Conservation (phyloP, 2,797 vertebrate species). For the Sternarchorhynchus goeldii region DNA sequence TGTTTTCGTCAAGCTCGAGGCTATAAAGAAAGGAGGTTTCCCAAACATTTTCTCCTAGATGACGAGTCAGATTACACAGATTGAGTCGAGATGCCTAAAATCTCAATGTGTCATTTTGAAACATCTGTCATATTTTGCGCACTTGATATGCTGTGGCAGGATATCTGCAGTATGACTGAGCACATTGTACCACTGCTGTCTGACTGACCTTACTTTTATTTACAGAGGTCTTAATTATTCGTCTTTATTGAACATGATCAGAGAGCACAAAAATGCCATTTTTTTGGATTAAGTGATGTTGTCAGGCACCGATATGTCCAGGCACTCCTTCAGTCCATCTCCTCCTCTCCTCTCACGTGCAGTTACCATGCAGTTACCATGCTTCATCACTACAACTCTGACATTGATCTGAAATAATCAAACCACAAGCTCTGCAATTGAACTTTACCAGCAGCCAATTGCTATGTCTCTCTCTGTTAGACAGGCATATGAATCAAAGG, state of each 20-base stretch:
- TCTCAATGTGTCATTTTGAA: not conserved
- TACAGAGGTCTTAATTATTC: constrained; percentile 44
- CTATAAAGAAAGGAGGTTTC: constrained; percentile 5
- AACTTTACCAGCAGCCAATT: constrained; percentile 42
- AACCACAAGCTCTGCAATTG: constrained; percentile 31
- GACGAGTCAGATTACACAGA: too few relatives aligned
- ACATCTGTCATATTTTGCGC: constrained; percentile 11
- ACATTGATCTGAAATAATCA: constrained; percentile 58
- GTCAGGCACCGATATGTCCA: constrained; percentile 58
- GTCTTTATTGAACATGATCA: constrained; percentile 53
- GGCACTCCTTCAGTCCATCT: constrained; percentile 48
- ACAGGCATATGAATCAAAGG: not conserved
- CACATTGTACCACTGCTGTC: constrained; percentile 13
- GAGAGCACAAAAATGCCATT: constrained; percentile 49
- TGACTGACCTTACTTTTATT: constrained; percentile 55
- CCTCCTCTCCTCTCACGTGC: not conserved
- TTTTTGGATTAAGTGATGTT: constrained; percentile 55
- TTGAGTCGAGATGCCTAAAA: not conserved
- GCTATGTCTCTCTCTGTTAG: constrained; percentile 21
- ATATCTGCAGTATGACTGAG: constrained; percentile 14
- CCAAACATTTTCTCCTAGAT: not conserved
- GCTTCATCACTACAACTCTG: constrained; percentile 54
- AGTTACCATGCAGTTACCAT: constrained; percentile 4
- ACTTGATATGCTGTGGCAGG: not conserved
- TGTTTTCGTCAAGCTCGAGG: constrained; percentile 33